Evolutionary conservation across 2,797 vertebrate species (phyloP).

Genomic region (Fringilla coelebs): DNA sequence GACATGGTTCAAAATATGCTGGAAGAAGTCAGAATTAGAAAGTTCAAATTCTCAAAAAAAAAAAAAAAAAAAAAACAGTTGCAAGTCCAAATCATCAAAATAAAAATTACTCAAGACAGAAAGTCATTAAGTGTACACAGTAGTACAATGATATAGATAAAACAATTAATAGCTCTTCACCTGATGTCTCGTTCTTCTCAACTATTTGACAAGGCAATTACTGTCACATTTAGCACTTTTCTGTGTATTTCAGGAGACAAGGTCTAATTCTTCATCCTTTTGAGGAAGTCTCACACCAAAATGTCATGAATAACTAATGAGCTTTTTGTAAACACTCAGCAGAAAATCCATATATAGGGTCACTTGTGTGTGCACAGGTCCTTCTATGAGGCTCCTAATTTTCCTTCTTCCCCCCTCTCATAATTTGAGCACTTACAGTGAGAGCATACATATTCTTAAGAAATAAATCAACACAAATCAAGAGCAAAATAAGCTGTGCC

Average conservation of each 20-base stretch:
- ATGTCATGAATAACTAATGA: not conserved
- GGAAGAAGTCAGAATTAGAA: not conserved
- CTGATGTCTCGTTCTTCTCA: not conserved
- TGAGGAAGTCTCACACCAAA: not conserved
- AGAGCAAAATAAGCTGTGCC: not conserved
- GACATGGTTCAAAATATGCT: not conserved
- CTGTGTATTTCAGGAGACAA: not conserved
- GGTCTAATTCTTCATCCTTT: conserved; percentile 6
- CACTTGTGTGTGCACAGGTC: not conserved
- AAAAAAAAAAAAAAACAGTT: not conserved
- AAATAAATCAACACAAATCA: not conserved
- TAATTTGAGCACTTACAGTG: not conserved
- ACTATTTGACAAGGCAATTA: conserved; percentile 17
- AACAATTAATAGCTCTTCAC: not conserved
- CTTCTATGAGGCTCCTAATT: not conserved
- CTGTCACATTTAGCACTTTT: not conserved
- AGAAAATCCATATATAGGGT: not conserved
- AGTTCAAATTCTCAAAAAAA: not conserved
- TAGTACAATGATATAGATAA: not conserved
- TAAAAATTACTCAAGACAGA: not conserved
- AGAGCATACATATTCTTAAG: not conserved
- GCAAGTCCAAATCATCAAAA: not conserved
- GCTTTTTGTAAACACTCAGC: not conserved
- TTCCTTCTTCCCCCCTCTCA: not conserved
- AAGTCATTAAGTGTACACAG: not conserved